These are phyloP conservation scores for Acropora yongei DNA, from an alignment of 64 coral and sea anemone genomes.

Conservation along the genomic window DNA sequence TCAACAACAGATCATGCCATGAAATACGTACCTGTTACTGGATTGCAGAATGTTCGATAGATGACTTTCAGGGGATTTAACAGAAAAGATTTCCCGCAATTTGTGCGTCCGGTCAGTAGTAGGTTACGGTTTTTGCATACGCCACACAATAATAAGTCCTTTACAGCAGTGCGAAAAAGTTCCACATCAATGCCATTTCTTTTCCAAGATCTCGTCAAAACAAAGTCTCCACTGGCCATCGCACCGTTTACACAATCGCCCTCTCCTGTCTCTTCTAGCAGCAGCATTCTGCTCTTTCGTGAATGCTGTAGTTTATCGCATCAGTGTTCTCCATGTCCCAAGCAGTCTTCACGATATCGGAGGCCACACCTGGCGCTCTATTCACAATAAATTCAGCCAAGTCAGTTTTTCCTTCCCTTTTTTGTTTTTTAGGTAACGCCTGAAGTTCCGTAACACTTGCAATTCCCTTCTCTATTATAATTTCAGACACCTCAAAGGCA, in stretches of 20 bases:
- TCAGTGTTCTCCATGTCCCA: constrained; percentile 34
- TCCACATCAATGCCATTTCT: constrained; percentile 32
- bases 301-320: constrained; percentile 14
- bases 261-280: background rate
- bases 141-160: constrained; percentile 21
- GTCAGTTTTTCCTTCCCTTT: constrained; percentile 25
- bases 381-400: constrained; percentile 25
- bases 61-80: constrained; percentile 33
- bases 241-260: constrained; percentile 2
- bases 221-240: constrained; percentile 39
- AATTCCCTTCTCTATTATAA: background rate
- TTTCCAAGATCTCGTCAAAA: constrained; percentile 24
- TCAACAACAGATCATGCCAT: constrained; percentile 31
- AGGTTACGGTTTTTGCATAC: constrained; percentile 56
- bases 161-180: constrained; percentile 40
- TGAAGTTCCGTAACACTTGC: background rate
- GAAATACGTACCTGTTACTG: constrained; percentile 6
- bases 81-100: constrained; percentile 44
- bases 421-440: constrained; percentile 31
- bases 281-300: constrained; percentile 21
- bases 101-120: constrained; percentile 21
- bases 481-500: background rate
- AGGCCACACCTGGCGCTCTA: constrained; percentile 2
- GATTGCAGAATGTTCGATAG: constrained; percentile 27
- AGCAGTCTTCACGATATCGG: constrained; percentile 39